phyloP scores from a whole-genome alignment of 2,113 vertebrate species.

The Sturnira hondurensis region DNA sequence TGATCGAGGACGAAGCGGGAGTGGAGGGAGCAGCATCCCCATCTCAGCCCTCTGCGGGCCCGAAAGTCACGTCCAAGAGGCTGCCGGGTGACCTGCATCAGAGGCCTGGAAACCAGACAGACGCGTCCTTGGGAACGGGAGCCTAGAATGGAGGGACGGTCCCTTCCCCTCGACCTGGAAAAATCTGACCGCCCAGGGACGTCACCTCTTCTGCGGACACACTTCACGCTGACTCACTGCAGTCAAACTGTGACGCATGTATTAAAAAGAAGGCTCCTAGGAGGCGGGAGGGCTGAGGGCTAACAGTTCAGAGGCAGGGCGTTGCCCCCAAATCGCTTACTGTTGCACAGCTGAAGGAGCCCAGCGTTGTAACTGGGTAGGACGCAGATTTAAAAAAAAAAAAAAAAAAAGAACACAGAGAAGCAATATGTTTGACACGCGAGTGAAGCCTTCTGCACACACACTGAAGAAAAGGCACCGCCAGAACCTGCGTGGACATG shows the following conservation, averaged over 20 bases:
- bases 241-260: background rate
- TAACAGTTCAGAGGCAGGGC: slow-evolving; percentile 52
- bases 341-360: slow-evolving; percentile 48
- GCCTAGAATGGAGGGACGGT: fast-evolving
- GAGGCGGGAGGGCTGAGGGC: background rate
- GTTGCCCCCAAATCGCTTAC: slow-evolving; percentile 34
- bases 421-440: background rate
- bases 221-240: background rate
- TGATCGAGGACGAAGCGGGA: background rate
- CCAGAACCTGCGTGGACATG: background rate
- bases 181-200: background rate
- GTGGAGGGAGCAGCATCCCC: background rate
- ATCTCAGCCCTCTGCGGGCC: background rate
- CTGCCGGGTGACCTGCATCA: background rate
- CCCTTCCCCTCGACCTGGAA: background rate
- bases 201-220: background rate
- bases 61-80: background rate
- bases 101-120: background rate
- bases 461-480: background rate
- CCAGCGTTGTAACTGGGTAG: background rate
- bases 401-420: background rate
- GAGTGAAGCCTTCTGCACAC: background rate
- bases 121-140: background rate
- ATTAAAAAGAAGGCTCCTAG: background rate
- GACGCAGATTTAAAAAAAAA: no score